Evolutionary conservation across 1,140 invertebrate species (phyloP), one percentile per base, ranked within the genome.

Genomic region (Heterodera carotae): DNA sequence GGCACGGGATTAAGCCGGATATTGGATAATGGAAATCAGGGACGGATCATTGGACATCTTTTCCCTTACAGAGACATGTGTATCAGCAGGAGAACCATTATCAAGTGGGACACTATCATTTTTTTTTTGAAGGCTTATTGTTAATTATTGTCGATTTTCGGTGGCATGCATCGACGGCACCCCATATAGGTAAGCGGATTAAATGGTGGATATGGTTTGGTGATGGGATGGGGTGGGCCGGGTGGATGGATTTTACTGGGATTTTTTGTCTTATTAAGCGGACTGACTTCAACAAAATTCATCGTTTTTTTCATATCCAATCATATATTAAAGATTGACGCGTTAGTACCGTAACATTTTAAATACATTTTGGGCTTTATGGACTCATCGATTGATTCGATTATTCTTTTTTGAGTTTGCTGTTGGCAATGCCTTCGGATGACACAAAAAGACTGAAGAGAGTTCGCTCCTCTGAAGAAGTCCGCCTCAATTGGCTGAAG

Each of bases 31-130:
- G n/a, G n/a, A n/a, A n/a, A n/a, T n/a, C n/a, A n/a, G n/a, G n/a
- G n/a, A n/a, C n/a, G n/a, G n/a, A n/a, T n/a, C n/a, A n/a, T n/a
- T n/a, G 36, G 36, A 39, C 36, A 10, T 6, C 56, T 71, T 71
- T 71, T 29, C 33, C 27, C 25, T 64, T 83, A 62, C 59, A 86
- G 79, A 76, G 83, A 31, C 75, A 84, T n/a, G 82, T 87, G 0
- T 87, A 88, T 71, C 81, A 56, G 12, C 86, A 87, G 72, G 79
- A 85, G 12, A 87, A 88, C 74, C 76, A 72, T 27, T 86, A 88
- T 56, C 85, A 86, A 69, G 64, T 83, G 2, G n/a, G 48, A 43
- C 31, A 27, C 33, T 29, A 2, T 36, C 29, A 5, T 25, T 7
- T 25, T 68, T 5, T 29, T 34, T 8, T 25, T 43, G 48, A 48